Percentiles rank a stretch among this genome's conserved stretches.
phyloP scores from a whole-genome alignment of 1,140 invertebrate species.

The Halotydeus destructor region DNA sequence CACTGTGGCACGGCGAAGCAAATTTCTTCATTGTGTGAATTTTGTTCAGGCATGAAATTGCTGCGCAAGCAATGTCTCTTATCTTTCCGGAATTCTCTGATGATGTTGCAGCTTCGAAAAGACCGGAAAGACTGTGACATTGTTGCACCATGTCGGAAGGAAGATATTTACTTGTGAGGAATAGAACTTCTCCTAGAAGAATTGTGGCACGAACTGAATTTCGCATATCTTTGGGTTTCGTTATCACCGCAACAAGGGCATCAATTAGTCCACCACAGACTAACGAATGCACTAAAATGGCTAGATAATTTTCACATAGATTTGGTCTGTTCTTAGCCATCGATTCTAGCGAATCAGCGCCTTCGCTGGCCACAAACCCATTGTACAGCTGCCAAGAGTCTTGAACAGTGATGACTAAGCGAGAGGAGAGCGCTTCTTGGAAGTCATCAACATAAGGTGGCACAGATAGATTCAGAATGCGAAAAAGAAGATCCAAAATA shows the following conservation, averaged over 20 bases:
- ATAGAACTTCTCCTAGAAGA: slow-evolving; percentile 60
- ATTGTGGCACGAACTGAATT: slow-evolving; percentile 74
- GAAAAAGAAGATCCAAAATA: slow-evolving; percentile 70
- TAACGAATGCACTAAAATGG: slow-evolving; percentile 67
- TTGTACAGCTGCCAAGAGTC: slow-evolving; percentile 68
- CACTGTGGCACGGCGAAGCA: slow-evolving; percentile 47
- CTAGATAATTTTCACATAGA: slow-evolving; percentile 67
- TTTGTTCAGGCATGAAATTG: slow-evolving; percentile 46
- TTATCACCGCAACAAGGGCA: slow-evolving; percentile 73
- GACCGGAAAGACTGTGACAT: slow-evolving; percentile 52
- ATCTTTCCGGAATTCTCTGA: slow-evolving; percentile 17
- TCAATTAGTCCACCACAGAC: slow-evolving; percentile 50
- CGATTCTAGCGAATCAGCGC: slow-evolving; percentile 53
- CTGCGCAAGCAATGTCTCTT: slow-evolving; percentile 40
- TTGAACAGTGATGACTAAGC: slow-evolving; percentile 47
- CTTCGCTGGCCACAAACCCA: slow-evolving; percentile 78
- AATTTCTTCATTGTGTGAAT: slow-evolving; percentile 54
- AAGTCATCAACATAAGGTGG: slow-evolving; percentile 82
- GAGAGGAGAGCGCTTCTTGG: slow-evolving; percentile 41
- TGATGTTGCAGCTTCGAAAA: slow-evolving; percentile 51
- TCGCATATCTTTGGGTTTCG: slow-evolving; percentile 52
- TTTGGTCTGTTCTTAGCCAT: slow-evolving; percentile 48
- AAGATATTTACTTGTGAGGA: slow-evolving; percentile 40
- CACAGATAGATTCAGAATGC: slow-evolving; percentile 56
- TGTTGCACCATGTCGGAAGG: slow-evolving; percentile 63